These are phyloP conservation scores for Merops nubicus DNA, from an alignment of 2,113 vertebrate genomes.

Conservation along the genomic window DNA sequence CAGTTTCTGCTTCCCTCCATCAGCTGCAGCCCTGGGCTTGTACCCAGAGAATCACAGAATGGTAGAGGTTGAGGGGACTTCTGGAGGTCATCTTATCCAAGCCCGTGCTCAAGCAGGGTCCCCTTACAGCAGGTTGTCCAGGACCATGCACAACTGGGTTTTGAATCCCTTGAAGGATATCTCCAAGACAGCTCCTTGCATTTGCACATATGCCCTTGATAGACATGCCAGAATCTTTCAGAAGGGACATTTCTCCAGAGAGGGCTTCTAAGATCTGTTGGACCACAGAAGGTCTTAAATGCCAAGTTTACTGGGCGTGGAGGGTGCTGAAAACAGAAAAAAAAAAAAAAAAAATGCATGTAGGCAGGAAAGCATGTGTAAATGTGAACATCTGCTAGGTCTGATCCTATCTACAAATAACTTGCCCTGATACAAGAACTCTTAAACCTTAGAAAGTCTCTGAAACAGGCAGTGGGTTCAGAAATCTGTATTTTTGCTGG, in stretches of 20 bases:
- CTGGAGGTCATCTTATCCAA: neutral
- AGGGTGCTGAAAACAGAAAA: neutral
- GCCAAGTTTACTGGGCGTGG: neutral
- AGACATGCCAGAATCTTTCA: neutral
- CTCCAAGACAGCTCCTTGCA: neutral
- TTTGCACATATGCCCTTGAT: neutral
- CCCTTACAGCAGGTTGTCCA: neutral
- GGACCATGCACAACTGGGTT: fast-evolving
- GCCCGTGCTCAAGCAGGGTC: neutral
- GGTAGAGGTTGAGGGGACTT: neutral
- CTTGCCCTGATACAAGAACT: neutral
- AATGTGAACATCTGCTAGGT: neutral
- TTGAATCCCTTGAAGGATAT: neutral
- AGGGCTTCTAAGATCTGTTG: neutral
- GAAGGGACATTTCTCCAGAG: neutral
- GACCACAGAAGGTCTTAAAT: neutral
- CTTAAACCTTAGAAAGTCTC: neutral
- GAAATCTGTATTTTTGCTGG: neutral
- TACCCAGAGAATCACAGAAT: neutral
- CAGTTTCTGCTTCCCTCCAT: neutral
- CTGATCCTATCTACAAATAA: neutral
- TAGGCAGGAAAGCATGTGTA: neutral
- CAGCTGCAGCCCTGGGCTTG: neutral
- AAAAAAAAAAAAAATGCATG: neutral
- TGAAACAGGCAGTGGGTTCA: neutral